These are phyloP conservation scores for Cynocephalus volans DNA, from an alignment of 2,113 vertebrate genomes.

Conservation along the genomic window DNA sequence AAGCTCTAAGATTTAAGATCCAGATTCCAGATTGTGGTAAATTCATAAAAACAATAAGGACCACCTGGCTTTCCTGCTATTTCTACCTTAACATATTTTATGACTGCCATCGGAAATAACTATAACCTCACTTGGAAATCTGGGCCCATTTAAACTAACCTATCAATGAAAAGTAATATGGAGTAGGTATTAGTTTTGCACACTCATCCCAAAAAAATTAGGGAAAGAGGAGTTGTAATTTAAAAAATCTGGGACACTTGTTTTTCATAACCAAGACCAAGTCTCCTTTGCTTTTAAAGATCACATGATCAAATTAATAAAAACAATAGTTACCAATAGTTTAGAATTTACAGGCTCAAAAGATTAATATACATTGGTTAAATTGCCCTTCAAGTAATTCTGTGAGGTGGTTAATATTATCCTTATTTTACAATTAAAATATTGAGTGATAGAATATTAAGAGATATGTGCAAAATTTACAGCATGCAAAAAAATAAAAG, in stretches of 20 bases:
- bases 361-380: neutral
- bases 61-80: neutral
- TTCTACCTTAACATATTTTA: neutral
- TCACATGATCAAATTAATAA: neutral
- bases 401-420: neutral
- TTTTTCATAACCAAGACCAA: neutral
- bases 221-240: neutral
- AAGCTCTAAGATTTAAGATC: neutral
- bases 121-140: accelerated
- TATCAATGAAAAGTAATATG: neutral
- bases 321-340: neutral
- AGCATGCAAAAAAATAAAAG: neutral
- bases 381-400: neutral
- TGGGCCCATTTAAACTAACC: neutral
- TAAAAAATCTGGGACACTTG: neutral
- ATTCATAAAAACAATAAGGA: neutral
- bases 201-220: neutral
- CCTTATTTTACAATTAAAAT: neutral
- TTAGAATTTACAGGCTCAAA: neutral
- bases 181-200: neutral
- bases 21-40: neutral
- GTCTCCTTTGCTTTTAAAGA: neutral
- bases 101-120: neutral
- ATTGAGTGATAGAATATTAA: neutral
- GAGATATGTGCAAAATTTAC: neutral